Evolutionary conservation across 2,797 vertebrate species (phyloP).

Genomic region (Eurystomus glaucurus): DNA sequence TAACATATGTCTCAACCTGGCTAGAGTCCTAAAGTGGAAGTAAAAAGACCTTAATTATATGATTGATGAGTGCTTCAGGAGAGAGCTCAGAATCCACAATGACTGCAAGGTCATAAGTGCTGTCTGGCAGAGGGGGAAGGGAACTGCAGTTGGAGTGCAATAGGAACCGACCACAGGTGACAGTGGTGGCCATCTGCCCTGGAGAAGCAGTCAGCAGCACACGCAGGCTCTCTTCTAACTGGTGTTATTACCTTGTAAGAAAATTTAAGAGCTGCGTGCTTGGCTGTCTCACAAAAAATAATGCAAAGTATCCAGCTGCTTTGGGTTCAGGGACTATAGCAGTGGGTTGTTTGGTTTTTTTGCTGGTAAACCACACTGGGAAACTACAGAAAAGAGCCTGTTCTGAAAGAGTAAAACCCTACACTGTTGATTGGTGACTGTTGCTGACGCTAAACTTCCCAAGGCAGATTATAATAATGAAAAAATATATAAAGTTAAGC

Average conservation of each 20-base stretch:
- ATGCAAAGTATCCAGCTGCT: conserved; percentile 53
- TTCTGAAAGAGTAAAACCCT: not conserved
- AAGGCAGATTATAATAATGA: not conserved
- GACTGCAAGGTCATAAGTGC: not conserved
- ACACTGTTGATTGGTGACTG: not conserved
- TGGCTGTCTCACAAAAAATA: conserved; percentile 33
- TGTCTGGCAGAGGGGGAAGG: not conserved
- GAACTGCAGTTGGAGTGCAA: not conserved
- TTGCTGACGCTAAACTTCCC: not conserved
- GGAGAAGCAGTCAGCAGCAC: not conserved
- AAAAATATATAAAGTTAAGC: not conserved
- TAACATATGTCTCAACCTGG: conserved; percentile 46
- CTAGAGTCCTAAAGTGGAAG: conserved; percentile 30
- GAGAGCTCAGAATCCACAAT: not conserved
- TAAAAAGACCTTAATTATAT: conserved; percentile 10
- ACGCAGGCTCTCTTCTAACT: not conserved
- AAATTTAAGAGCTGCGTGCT: not conserved
- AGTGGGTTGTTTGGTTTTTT: not conserved
- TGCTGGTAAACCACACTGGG: not conserved
- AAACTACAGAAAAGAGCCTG: not conserved
- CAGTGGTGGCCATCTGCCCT: not conserved
- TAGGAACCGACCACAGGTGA: not conserved
- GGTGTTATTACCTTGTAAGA: not conserved
- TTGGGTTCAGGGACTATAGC: not conserved
- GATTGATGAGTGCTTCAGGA: conserved; percentile 11